phyloP scores from a whole-genome alignment of 2,888 invertebrate genomes.

The Drosophila paramelanica region DNA sequence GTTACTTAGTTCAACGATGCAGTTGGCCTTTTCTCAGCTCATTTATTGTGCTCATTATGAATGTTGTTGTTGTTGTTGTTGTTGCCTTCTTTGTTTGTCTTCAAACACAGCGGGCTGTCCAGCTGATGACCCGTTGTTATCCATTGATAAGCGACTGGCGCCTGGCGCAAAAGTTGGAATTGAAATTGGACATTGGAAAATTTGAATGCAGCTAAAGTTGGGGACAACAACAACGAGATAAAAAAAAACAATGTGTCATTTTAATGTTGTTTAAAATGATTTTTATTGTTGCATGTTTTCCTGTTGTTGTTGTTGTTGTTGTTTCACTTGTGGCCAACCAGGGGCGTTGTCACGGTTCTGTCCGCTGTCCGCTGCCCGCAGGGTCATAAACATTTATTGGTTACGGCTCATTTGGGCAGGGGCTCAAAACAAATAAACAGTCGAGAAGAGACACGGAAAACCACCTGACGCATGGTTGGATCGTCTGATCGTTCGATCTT shows the following conservation, averaged over 20 bases:
- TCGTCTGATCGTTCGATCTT: conserved; percentile 22
- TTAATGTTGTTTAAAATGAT: conserved; percentile 69
- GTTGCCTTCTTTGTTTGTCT: conserved; percentile 36
- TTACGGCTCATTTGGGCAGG: conserved; percentile 71
- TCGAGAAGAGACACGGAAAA: conserved; percentile 27
- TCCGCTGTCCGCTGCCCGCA: conserved; percentile 19
- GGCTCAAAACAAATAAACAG: conserved; percentile 57
- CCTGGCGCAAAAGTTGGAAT: conserved; percentile 33
- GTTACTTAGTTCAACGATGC: not conserved
- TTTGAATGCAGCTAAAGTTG: not conserved
- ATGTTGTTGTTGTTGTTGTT: conserved; percentile 26
- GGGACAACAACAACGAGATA: not conserved
- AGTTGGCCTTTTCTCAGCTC: conserved; percentile 59
- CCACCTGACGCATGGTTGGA: conserved; percentile 40
- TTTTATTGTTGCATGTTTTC: conserved; percentile 56
- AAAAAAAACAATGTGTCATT: conserved; percentile 70
- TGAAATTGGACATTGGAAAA: conserved; percentile 2
- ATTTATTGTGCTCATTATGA: conserved; percentile 46
- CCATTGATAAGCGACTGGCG: conserved; percentile 64
- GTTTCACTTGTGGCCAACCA: conserved; percentile 24
- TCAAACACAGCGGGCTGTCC: conserved; percentile 62
- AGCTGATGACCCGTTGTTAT: conserved; percentile 44
- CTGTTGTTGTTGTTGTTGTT: conserved; percentile 12
- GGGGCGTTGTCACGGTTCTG: conserved; percentile 36
- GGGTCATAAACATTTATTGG: conserved; percentile 77